Base-by-base conservation (phyloP, 2,888 invertebrate genomes). In the Coleophora deauratella region DNA sequence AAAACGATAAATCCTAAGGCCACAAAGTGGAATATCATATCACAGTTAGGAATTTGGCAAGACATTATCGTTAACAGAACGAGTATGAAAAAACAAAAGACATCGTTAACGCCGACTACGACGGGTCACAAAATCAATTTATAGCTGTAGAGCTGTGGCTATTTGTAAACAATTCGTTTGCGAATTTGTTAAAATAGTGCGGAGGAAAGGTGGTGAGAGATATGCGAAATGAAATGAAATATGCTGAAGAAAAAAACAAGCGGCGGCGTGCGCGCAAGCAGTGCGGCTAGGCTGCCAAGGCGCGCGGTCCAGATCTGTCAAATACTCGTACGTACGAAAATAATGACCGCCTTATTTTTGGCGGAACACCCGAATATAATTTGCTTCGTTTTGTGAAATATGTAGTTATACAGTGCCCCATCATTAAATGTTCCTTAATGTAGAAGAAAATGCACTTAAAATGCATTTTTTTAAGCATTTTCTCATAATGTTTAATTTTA, bases 261-360 rank as follows among this genome's bases (percentile, higher is more conserved):
- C 47, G 45, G 42, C 31, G 39, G 42, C 40, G 41, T 43, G 43
- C 41, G 27, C 15, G 21, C 21, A 11, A 37, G 32, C 33, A 31
- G 32, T 27, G 36, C 15, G n/a, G 41, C 27, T 27, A 33, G 9
- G 28, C n/a, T 37, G 41, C 41, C 37, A 37, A 39, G 35, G 38
- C 41, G 52, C 61, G 60, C 72, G 80, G 56, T 75, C 80, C 73
- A 74, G 65, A 68, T 80, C 72, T 79, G 78, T 80, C 79, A 80
- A 77, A 73, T 55, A 62, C 51, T 59, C 62, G n/a, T n/a, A n/a
- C n/a, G n/a, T 58, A 62, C 60, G 59, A 68, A 73, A 79, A 63
- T 78, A 77, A 77, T 78, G 70, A 64, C 66, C 54, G 67, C 64
- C 21, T 70, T 80, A 80, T 82, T 80, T 79, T 75, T 62, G 77